Conservation (phyloP, 92 coral and sea anemone species). For the Phenganax marumi region DNA sequence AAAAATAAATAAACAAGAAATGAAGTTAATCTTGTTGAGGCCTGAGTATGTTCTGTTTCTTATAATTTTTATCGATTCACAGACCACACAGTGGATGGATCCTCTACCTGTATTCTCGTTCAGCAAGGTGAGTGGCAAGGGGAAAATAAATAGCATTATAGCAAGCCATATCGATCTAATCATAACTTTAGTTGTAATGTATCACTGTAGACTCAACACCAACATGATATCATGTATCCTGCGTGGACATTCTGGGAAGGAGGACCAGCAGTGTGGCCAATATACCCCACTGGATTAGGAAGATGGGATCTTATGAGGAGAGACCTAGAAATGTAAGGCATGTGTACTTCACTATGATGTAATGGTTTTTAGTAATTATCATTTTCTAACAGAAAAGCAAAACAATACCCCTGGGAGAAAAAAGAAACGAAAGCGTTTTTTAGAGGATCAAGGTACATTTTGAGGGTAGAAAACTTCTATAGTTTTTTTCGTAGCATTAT, state of each 20-base stretch:
- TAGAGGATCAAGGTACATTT: slow-evolving; percentile 89
- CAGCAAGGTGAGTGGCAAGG: slow-evolving; percentile 73
- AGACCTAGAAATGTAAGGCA: slow-evolving; percentile 73
- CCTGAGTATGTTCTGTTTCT: neutral
- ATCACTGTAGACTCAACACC: slow-evolving; percentile 64
- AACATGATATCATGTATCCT: slow-evolving; percentile 91
- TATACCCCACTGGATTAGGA: slow-evolving; percentile 97
- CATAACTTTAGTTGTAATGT: neutral
- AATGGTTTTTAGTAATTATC: too few species aligned
- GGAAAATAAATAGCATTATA: neutral
- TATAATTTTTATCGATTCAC: neutral
- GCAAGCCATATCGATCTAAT: neutral
- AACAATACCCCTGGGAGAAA: slow-evolving; percentile 86
- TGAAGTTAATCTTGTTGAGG: neutral
- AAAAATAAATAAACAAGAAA: neutral
- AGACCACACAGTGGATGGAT: slow-evolving; percentile 68
- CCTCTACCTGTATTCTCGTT: slow-evolving; percentile 92
- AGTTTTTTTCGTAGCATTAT: neutral
- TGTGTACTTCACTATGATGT: too few species aligned
- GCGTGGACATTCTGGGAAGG: slow-evolving; percentile 99
- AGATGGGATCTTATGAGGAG: slow-evolving; percentile 97
- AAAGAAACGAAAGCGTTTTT: slow-evolving; percentile 82
- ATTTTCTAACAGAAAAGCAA: slow-evolving; percentile 62
- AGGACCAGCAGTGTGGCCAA: slow-evolving; percentile 99
- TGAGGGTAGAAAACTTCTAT: neutral